A percentile compares a stretch with the other conserved stretches of the same genome.
Conservation (phyloP, 64 coral and sea anemone genomes). For the Hydrozoanthus tunicans region DNA sequence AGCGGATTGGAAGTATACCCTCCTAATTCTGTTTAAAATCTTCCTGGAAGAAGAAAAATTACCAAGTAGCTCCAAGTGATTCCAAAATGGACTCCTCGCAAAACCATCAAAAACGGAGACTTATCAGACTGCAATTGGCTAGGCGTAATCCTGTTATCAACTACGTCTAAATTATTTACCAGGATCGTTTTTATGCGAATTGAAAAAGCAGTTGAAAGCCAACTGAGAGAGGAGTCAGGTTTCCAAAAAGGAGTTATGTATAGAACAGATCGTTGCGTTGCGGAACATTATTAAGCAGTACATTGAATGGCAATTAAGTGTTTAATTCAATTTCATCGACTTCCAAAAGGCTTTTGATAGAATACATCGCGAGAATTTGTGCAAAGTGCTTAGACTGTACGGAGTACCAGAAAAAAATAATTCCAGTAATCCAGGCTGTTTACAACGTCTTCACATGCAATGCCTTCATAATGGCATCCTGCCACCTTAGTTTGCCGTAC, state of each 20-base stretch:
- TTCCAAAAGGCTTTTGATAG: slow-evolving; percentile 4
- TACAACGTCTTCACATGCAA: slow-evolving; percentile 41
- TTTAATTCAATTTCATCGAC: background rate
- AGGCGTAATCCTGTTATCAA: background rate
- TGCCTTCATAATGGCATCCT: slow-evolving; percentile 36
- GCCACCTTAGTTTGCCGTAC: slow-evolving; percentile 31
- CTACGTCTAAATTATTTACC: background rate
- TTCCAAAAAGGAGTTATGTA: background rate
- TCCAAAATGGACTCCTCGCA: background rate
- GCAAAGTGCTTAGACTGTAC: slow-evolving; percentile 30
- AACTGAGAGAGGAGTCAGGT: background rate
- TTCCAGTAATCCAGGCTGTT: slow-evolving; percentile 41
- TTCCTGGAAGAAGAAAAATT: background rate
- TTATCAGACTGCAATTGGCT: background rate
- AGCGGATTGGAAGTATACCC: too few relatives aligned
- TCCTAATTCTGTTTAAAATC: too few relatives aligned
- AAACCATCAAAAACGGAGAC: background rate
- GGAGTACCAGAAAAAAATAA: slow-evolving; percentile 25
- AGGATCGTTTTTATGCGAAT: background rate
- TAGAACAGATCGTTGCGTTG: background rate
- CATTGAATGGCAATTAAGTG: background rate
- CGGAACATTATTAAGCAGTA: background rate
- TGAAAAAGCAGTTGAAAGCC: background rate
- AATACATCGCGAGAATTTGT: background rate
- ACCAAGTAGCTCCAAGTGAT: background rate